Evolutionary conservation across 2,113 vertebrate species (phyloP), one percentile per base, ranked within the genome.

Genomic region (Diglossa brunneiventris): DNA sequence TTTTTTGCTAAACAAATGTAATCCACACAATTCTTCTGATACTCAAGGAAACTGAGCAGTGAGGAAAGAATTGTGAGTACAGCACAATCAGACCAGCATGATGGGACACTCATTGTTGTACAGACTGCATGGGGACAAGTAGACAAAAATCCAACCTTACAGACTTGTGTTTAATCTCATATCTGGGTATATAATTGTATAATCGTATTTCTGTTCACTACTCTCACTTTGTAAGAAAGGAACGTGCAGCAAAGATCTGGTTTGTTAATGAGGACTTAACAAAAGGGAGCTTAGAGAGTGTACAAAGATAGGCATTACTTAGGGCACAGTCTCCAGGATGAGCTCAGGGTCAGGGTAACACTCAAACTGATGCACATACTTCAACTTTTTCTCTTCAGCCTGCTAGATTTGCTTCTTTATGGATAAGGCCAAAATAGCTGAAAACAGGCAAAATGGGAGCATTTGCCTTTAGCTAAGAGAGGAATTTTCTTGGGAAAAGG

Each of bases 71-170:
- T 28, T 64, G 13, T 56, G 30, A 82, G 11, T 2, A 2, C 24
- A n/a, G 26, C 13, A 15, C 26, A 58, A 8, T 68, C 0, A 0
- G 16, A 44, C 7, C 33, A 59, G 17, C 22, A 24, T 24, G 16
- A 47, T 0, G 0, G 13, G 16, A 7, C 13, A 6, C 55, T 69
- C 21, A 30, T 24, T 19, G 30, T 17, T 1, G 1, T 14, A 39
- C 14, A 27, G 55, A 46, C 15, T 41, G 6, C 24, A 67, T 3
- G 15, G 7, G 30, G 13, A 37, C 4, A 35, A 81, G 24, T 9
- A 42, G 53, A 49, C 9, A 58, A 22, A 78, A 83, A 73, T 33
- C 21, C 47, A 35, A 35, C 5, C 15, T 44, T 31, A 27, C 2
- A 35, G 18, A 31, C 10, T 8, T 1, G 3, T 28, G 5, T 30